Base-by-base conservation (phyloP, 2,888 invertebrate genomes). In the Drosophila antonietae region DNA sequence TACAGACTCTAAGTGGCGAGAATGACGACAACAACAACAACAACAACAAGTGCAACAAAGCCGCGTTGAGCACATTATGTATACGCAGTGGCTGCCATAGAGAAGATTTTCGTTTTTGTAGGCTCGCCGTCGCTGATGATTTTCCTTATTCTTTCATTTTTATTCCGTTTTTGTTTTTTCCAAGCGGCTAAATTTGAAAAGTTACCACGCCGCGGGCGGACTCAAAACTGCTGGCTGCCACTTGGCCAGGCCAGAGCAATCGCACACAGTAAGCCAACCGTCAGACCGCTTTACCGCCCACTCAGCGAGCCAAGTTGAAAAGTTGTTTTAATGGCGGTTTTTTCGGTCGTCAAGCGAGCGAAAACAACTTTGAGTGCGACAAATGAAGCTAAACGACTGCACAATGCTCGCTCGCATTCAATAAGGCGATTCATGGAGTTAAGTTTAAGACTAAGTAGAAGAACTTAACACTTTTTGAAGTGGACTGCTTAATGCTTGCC, bases 281-380 rank as follows among this genome's bases (percentile, higher is more conserved):
- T 41, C n/a, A 52, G 23, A 7, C 35, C 37, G 51, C 49, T 31
- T 44, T 31, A 31, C n/a, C 20, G 52, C 15, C 20, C 53, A 33
- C 15, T 28, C 23, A 10, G 33, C 12, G n/a, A 5, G 31, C 15
- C 31, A 67, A 69, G 62, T 62, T 66, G 56, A 67, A 73, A 83
- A 86, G 73, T 81, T 77, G 79, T 79, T 79, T 81, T 66, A 81
- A 83, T 80, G 80, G 72, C 75, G 83, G 75, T 71, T 80, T 82
- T 75, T 69, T 46, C 46, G 70, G 68, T 57, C 65, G 46, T 47
- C 51, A 58, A 56, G 46, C 59, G 53, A 52, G 35, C 44, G 59
- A 65, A 18, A 49, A 39, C 47, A 55, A 51, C 37, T 23, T 20
- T 15, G n/a, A n/a, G 1, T 18, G 41, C 2, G 3, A 12, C 28